Evolutionary conservation across 2,113 vertebrate species (phyloP), one percentile per base, ranked within the genome.

Genomic region (Psittacus erithacus): DNA sequence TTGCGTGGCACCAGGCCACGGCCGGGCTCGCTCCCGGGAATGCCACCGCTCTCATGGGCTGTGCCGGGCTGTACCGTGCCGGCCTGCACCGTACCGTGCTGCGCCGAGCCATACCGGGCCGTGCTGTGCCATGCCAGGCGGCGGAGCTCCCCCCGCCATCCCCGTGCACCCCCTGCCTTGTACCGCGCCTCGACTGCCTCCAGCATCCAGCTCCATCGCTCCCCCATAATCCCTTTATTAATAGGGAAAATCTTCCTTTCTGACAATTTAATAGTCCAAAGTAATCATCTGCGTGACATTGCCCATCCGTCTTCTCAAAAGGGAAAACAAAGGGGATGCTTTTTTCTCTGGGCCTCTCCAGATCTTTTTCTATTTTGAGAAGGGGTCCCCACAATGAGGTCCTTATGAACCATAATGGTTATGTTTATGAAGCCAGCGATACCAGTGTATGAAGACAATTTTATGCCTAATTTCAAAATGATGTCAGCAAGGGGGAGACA

Each of bases 191-290:
- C 9, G 28, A 33, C 60, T 7, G 52, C 63, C 97, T 98, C 97
- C 95, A 94, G 96, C 94, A 96, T 83, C 97, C 97, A 98, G 98
- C 98, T 98, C 98, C 97, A 98, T 97, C 98, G 97, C 98, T 98
- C 52, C 98, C 98, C 98, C 92, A 85, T 93, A 97, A 97, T 97
- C 87, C 39, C 60, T 96, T 97, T 98, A 98, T 98, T 98, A 98
- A 98, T 98, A 98, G 98, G 96, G 97, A 98, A 98, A 98, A 98
- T 98, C 98, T 98, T 98, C 97, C 98, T 98, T 98, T 98, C 98
- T 98, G 99, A 99, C 99, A 99, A 98, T 99, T 98, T 99, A 99
- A 99, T 99, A 98, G 99, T 97, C 98, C 98, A 98, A 98, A 99
- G 98, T 98, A 99, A 99, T 99, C 98, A 98, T 99, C 98, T 98